Conservation (phyloP, 37 sponge, comb jelly and placozoan species). For the Hexactinellida sp. region DNA sequence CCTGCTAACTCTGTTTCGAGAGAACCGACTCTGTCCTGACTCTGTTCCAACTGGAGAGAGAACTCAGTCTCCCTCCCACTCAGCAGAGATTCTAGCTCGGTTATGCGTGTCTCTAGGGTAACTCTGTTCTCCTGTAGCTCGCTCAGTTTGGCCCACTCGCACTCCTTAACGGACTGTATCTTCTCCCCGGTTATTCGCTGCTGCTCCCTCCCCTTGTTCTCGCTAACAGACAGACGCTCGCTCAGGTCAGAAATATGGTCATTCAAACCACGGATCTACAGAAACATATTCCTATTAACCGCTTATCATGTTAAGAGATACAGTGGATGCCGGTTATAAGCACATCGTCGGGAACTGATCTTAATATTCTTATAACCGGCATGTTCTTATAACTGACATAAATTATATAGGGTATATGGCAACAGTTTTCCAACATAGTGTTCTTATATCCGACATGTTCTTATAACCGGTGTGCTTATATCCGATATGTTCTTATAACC, state of each 20-base stretch:
- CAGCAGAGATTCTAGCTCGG: neutral
- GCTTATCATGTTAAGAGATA: too few relatives aligned
- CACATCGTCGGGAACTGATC: too few relatives aligned
- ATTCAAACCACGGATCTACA: neutral
- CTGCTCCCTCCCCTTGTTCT: neutral
- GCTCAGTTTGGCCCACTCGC: neutral
- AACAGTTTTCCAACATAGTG: too few relatives aligned
- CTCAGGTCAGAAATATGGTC: neutral
- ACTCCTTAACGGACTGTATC: neutral
- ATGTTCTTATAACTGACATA: too few relatives aligned
- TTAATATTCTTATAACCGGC: too few relatives aligned
- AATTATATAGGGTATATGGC: too few relatives aligned
- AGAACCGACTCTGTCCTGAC: neutral
- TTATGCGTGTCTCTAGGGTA: neutral
- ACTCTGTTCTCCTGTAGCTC: slow-evolving; percentile 7
- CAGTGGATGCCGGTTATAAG: too few relatives aligned
- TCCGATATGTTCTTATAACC: too few relatives aligned
- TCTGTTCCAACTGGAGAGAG: neutral
- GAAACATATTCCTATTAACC: too few relatives aligned
- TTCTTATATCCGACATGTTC: too few relatives aligned
- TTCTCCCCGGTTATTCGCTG: slow-evolving; percentile 6
- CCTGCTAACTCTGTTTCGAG: neutral
- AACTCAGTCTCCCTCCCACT: neutral
- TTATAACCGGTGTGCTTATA: too few relatives aligned
- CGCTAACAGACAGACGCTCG: neutral